Evolutionary conservation across 2,113 vertebrate genomes (phyloP).

Genomic region (Platysteira castanea): DNA sequence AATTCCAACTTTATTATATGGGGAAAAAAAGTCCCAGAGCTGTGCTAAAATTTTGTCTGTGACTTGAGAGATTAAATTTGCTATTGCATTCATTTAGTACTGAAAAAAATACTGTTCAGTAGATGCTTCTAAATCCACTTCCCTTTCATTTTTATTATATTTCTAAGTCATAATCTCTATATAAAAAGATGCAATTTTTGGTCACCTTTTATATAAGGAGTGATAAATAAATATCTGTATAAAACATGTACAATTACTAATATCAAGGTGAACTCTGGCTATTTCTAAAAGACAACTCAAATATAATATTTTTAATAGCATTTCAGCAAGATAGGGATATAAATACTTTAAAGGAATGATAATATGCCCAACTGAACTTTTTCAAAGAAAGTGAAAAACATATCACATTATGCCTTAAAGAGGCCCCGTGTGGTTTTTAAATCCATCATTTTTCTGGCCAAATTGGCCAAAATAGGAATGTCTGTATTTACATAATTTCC

Average conservation of each 20-base stretch:
- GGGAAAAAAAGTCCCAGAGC: neutral
- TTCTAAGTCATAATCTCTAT: neutral
- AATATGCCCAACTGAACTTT: neutral
- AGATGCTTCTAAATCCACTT: neutral
- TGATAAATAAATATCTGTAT: neutral
- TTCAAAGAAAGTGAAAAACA: neutral
- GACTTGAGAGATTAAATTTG: neutral
- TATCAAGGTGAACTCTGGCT: neutral
- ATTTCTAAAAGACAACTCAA: neutral
- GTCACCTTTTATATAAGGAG: neutral
- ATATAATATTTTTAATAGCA: neutral
- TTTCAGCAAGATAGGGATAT: neutral
- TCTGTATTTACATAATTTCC: neutral
- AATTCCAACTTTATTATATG: neutral
- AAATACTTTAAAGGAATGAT: neutral
- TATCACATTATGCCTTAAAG: neutral
- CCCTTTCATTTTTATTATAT: neutral
- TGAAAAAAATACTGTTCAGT: neutral
- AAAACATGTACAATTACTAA: neutral
- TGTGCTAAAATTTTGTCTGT: neutral
- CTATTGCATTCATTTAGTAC: neutral
- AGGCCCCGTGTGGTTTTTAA: neutral
- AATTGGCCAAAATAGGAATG: neutral
- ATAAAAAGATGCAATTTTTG: neutral
- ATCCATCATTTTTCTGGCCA: neutral